Percentiles rank a stretch among this genome's conserved stretches.
These are phyloP conservation scores for Colletes gigas DNA, from an alignment of 1,140 invertebrate species.

Conservation along the genomic window DNA sequence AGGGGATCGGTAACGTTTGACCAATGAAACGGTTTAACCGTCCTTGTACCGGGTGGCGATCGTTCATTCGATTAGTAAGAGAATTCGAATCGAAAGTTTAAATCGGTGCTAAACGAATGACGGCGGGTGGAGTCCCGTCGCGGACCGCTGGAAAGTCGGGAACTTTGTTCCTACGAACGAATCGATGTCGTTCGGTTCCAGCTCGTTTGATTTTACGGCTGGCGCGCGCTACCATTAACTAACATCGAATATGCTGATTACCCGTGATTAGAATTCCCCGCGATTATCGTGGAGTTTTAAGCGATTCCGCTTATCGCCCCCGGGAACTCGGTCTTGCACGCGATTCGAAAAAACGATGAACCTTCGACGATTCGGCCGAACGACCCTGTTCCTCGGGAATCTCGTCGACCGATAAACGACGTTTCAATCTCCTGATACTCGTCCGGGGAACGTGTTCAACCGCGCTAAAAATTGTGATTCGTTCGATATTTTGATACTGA, in stretches of 20 bases:
- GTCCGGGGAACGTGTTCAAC: too few species aligned
- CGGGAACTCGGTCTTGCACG: too few species aligned
- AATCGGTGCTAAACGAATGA: constrained; percentile 30
- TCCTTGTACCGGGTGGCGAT: background rate
- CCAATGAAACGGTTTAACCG: too few species aligned
- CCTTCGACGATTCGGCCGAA: too few species aligned
- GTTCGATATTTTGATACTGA: too few species aligned
- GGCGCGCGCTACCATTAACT: constrained; percentile 12
- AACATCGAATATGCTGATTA: constrained; percentile 43
- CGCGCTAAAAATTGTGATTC: too few species aligned
- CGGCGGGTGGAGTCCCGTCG: background rate
- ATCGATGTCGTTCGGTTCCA: constrained; percentile 30
- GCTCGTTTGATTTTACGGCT: constrained; percentile 36
- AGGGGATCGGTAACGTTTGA: too few species aligned
- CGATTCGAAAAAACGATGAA: too few species aligned
- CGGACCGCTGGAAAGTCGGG: background rate
- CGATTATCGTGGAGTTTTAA: constrained; percentile 31
- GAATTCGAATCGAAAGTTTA: constrained; percentile 21
- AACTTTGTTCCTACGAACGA: constrained; percentile 17
- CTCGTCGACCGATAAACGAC: too few species aligned
- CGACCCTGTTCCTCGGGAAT: too few species aligned
- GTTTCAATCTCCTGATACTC: too few species aligned
- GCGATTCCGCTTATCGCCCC: constrained; percentile 6
- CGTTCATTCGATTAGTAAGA: background rate
- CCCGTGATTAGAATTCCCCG: constrained; percentile 34